Percentiles rank a stretch among this genome's conserved stretches.
These are phyloP conservation scores for Ctenosaura bakeri DNA, from an alignment of 2,797 vertebrate species.

Conservation along the genomic window DNA sequence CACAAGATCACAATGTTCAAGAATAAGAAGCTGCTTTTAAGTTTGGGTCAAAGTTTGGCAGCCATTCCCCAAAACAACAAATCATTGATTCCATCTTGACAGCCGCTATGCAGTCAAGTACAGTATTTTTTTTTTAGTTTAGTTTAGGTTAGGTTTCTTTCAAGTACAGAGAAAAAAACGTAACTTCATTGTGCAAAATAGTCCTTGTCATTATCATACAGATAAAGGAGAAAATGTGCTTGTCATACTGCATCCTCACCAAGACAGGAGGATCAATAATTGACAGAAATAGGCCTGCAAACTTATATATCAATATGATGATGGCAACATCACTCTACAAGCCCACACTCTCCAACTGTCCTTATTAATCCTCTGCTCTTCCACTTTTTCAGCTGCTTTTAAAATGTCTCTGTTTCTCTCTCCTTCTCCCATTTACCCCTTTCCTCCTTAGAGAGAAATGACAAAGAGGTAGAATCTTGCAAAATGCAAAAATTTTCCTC, in stretches of 20 bases:
- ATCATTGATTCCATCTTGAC: neutral
- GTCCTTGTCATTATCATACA: neutral
- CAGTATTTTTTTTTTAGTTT: neutral
- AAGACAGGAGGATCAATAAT: neutral
- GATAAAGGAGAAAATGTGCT: neutral
- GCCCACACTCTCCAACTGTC: too few species aligned
- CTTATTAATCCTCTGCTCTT: too few species aligned
- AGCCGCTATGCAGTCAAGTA: neutral
- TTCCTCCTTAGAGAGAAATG: too few species aligned
- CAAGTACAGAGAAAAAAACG: neutral
- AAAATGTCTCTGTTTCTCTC: too few species aligned
- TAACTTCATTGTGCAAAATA: neutral
- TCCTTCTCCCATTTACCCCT: too few species aligned
- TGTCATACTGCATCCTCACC: neutral
- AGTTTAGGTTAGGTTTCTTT: neutral
- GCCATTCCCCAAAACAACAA: neutral
- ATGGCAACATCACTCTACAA: neutral
- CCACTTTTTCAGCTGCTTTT: too few species aligned
- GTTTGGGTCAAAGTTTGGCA: neutral
- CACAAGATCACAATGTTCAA: neutral
- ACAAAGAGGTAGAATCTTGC: too few species aligned
- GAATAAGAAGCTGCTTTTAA: neutral
- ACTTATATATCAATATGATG: neutral
- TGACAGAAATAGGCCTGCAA: neutral
- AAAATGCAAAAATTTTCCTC: too few species aligned